A percentile compares a stretch with the other conserved stretches of the same genome.
Evolutionary conservation across 1,140 invertebrate species (phyloP).

Genomic region (Ips nitidus): DNA sequence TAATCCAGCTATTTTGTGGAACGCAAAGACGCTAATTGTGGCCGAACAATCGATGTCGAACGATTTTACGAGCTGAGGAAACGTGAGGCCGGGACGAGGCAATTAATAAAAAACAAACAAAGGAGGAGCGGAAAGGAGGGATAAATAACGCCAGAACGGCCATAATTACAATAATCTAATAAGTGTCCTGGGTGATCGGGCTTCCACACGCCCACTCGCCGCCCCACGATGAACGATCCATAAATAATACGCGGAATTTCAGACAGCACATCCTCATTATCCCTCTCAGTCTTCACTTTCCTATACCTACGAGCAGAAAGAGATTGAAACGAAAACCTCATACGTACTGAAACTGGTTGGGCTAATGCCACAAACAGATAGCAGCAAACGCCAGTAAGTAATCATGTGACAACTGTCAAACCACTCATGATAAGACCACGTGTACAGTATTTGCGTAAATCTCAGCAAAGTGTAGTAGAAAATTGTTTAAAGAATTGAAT

Average conservation of each 20-base stretch:
- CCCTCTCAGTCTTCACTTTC: neutral
- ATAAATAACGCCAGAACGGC: constrained; percentile 15
- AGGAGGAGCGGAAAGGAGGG: constrained; percentile 17
- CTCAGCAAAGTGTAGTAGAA: too few relatives aligned
- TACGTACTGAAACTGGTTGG: too few relatives aligned
- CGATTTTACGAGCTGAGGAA: constrained; percentile 1
- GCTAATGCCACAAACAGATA: too few relatives aligned
- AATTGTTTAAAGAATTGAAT: too few relatives aligned
- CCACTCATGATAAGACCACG: too few relatives aligned
- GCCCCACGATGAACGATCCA: constrained; percentile 45
- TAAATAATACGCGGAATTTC: constrained; percentile 48
- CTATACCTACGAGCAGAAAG: too few relatives aligned
- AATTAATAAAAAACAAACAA: constrained; percentile 16
- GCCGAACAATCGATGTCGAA: neutral
- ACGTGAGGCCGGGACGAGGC: neutral
- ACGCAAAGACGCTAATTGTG: too few relatives aligned
- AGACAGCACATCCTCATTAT: constrained; percentile 44
- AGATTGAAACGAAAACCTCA: too few relatives aligned
- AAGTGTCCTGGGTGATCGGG: constrained; percentile 45
- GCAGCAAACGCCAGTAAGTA: too few relatives aligned
- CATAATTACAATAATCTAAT: constrained; percentile 47
- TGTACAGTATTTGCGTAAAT: too few relatives aligned
- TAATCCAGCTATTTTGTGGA: too few relatives aligned
- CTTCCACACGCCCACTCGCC: constrained; percentile 46
- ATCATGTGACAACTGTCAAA: too few relatives aligned